Evolutionary conservation across 2,797 vertebrate genomes (phyloP), one percentile per base, ranked within the genome.

Genomic region (Merluccius polli): DNA sequence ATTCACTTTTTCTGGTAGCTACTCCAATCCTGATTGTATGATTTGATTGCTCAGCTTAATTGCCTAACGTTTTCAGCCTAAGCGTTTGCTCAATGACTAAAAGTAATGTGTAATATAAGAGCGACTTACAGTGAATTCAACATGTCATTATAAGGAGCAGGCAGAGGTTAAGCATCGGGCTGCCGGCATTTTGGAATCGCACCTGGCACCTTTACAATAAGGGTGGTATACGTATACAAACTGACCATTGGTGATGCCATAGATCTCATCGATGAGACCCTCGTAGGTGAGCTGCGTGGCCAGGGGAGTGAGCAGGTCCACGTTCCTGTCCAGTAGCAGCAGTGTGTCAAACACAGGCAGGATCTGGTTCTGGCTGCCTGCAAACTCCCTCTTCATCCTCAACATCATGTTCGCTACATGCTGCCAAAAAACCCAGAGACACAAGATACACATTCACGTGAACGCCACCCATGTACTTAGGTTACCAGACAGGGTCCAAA

Each of bases 321-420:
- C 95, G 0, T 97, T 99, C 12, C 97, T 96, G 88, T 99, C 98
- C 75, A 99, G 93, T 75, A 99, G 77, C 78, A 99, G 85, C 72
- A 99, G 94, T 0, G 96, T 97, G n/a, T 99, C 98, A 10, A 99
- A 99, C 78, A 98, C 95, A 0, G 98, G 98, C 68, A 98, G 95
- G 80, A 98, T 93, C 7, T 97, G 95, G 77, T 95, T 98, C 83
- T 98, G 97, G 88, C 94, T 97, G 48, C 97, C 97, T 0, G 97
- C 95, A 81, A 98, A 97, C 90, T 99, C 98, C 0, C 97, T 93
- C 91, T 97, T 99, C 98, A 99, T 99, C 87, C 98, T 92, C 88
- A 98, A 92, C 97, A 99, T 99, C 98, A 99, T 99, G 82, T 98
- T 99, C 79, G 97, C 97, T 75, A 99, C 98, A 5, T 98, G 97